Evolutionary conservation across 1,140 invertebrate genomes (phyloP).

Genomic region (Vollenhovia emeryi): DNA sequence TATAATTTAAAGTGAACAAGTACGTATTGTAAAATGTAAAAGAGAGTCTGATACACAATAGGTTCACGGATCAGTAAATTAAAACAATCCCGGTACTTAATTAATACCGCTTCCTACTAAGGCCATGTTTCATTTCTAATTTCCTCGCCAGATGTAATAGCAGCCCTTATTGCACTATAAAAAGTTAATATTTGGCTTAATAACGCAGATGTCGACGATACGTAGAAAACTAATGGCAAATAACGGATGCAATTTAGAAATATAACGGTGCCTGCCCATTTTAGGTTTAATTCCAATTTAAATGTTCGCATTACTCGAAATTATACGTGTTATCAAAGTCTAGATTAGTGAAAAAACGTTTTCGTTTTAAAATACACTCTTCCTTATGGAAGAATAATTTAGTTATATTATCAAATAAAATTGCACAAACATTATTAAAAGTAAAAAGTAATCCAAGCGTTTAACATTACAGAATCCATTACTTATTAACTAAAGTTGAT

Average conservation of each 20-base stretch:
- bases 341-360: conserved; percentile 19
- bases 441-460: background rate
- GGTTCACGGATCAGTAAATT: conserved; percentile 15
- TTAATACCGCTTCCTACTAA: conserved; percentile 30
- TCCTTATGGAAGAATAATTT: background rate
- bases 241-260: conserved; percentile 54
- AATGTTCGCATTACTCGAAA: conserved; percentile 29
- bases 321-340: conserved; percentile 33
- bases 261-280: conserved; percentile 3
- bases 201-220: conserved; percentile 51
- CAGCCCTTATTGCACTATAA: conserved; percentile 40
- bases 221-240: conserved; percentile 51
- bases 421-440: background rate
- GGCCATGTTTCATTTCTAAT: conserved; percentile 40
- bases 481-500: background rate
- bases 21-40: conserved; percentile 26
- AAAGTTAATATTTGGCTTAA: conserved; percentile 59
- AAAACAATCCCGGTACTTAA: conserved; percentile 41
- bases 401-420: background rate
- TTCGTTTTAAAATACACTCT: background rate
- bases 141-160: conserved; percentile 49
- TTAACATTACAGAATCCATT: background rate
- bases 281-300: conserved; percentile 40
- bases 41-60: background rate
- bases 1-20: conserved; percentile 26